Conservation (phyloP, 2,888 invertebrate species). For the Listrodromus nycthemerus region DNA sequence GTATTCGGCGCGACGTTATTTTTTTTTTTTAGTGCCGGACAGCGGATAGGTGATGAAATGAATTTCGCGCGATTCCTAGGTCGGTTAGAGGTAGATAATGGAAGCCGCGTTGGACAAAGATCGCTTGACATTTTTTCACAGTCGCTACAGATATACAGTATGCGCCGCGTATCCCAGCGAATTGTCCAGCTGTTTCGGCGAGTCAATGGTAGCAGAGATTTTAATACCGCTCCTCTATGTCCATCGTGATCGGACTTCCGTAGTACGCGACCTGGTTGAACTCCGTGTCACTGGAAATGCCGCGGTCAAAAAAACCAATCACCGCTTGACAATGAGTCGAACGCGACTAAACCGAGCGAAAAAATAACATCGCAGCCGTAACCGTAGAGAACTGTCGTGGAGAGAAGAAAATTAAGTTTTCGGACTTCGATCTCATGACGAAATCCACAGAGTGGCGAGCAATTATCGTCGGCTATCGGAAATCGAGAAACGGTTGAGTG, state of each 20-base stretch:
- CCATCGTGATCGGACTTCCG: background rate
- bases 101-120: background rate
- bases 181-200: conserved; percentile 10
- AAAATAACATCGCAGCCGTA: background rate
- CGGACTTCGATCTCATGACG: too few relatives aligned
- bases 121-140: background rate
- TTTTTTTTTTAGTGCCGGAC: background rate
- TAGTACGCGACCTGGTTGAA: background rate
- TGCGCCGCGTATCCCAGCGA: conserved; percentile 15
- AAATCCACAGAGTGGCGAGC: too few relatives aligned
- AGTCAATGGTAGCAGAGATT: conserved; percentile 37
- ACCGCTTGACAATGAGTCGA: conserved; percentile 56
- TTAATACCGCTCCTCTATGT: conserved; percentile 2
- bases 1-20: background rate
- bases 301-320: conserved; percentile 22
- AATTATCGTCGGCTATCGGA: background rate
- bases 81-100: background rate
- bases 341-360: conserved; percentile 41
- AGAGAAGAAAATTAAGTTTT: too few relatives aligned
- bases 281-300: background rate
- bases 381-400: background rate
- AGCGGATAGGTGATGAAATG: background rate
- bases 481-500: background rate
- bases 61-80: background rate
- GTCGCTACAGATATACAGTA: background rate